Evolutionary conservation across 2,888 invertebrate genomes (phyloP).

Genomic region (Brachycybe producta): DNA sequence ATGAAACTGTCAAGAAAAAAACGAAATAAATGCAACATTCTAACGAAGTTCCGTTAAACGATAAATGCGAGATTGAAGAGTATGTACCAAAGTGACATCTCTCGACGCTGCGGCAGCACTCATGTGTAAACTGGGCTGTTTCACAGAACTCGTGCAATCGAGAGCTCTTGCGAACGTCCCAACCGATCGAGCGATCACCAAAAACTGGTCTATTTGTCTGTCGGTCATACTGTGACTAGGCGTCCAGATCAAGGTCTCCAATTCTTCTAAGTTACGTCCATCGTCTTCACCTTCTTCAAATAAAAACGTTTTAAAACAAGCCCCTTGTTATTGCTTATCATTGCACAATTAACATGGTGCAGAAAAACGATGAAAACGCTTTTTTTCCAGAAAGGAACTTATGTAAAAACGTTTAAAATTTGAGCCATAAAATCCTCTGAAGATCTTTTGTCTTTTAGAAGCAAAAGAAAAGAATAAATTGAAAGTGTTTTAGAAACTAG

Average conservation of each 20-base stretch:
- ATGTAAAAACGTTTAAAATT: too few species aligned
- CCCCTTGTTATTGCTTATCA: constrained; percentile 1
- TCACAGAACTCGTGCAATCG: constrained; percentile 95
- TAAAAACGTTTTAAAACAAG: too few species aligned
- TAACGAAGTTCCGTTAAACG: neutral
- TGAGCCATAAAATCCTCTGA: too few species aligned
- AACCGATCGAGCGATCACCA: constrained; percentile 76
- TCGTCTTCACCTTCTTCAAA: constrained; percentile 42
- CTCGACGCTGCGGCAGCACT: constrained; percentile 97
- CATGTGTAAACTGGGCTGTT: constrained; percentile 97
- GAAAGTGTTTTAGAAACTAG: too few species aligned
- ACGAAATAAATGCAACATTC: neutral
- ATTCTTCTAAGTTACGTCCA: constrained; percentile 54
- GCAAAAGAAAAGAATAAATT: too few species aligned
- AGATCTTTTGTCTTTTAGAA: too few species aligned
- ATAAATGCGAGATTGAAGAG: neutral
- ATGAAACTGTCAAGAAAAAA: constrained; percentile 57
- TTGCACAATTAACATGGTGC: too few species aligned
- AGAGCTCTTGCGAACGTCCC: constrained; percentile 97
- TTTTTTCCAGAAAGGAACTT: too few species aligned
- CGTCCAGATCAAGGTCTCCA: constrained; percentile 90
- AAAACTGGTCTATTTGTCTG: constrained; percentile 96
- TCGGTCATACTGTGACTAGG: constrained; percentile 82
- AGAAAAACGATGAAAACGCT: too few species aligned
- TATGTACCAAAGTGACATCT: constrained; percentile 75